phyloP scores from a whole-genome alignment of 1,140 invertebrate genomes.

The Chironomus striatipennis region DNA sequence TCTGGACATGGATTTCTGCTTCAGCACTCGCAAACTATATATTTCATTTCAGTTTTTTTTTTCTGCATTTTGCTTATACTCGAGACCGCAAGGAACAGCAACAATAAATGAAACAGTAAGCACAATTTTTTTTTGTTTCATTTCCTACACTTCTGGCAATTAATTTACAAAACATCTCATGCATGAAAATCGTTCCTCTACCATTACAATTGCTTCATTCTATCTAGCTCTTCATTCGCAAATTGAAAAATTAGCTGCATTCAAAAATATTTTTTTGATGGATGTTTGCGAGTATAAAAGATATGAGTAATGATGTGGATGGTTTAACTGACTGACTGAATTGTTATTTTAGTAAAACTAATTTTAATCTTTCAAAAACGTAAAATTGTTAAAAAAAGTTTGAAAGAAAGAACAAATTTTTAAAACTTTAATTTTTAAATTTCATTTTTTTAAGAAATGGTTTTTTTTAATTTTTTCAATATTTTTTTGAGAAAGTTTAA shows the following conservation, averaged over 20 bases:
- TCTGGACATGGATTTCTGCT: neutral
- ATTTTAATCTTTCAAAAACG: too few relatives aligned
- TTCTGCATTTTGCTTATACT: neutral
- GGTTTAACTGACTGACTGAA: too few relatives aligned
- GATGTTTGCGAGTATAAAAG: too few relatives aligned
- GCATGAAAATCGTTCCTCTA: constrained; percentile 13
- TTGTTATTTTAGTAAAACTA: too few relatives aligned
- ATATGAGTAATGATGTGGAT: too few relatives aligned
- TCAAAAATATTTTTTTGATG: neutral
- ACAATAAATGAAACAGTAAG: neutral
- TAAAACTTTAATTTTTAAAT: too few relatives aligned
- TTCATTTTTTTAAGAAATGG: too few relatives aligned
- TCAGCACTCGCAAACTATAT: constrained; percentile 5
- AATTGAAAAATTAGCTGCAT: constrained; percentile 5
- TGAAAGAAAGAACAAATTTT: too few relatives aligned
- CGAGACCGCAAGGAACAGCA: neutral
- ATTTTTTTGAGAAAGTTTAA: too few relatives aligned
- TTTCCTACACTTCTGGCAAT: constrained; percentile 6
- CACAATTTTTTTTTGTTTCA: neutral
- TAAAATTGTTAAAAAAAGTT: too few relatives aligned
- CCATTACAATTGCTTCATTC: constrained; percentile 7
- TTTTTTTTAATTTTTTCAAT: too few relatives aligned
- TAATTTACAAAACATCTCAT: constrained; percentile 14
- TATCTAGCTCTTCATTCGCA: neutral
- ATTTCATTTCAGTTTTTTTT: neutral